Percentiles rank a stretch among this genome's conserved stretches.
phyloP scores from a whole-genome alignment of 2,888 invertebrate species.

The Stenodema calcarata region DNA sequence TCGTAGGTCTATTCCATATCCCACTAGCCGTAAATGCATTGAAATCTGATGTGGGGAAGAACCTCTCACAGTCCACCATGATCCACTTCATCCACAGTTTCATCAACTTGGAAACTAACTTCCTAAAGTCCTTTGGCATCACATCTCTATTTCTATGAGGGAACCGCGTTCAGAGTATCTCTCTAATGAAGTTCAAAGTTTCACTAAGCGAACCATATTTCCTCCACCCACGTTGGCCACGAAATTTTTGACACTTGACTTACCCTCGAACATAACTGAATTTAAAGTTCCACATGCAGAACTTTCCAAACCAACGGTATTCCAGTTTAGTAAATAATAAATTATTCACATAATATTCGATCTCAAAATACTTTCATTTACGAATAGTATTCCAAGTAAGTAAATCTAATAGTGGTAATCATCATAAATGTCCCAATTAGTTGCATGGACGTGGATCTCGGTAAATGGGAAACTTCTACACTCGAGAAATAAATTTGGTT shows the following conservation, averaged over 20 bases:
- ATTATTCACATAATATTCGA: too few relatives aligned
- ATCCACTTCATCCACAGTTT: background rate
- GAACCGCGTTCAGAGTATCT: background rate
- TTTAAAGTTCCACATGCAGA: background rate
- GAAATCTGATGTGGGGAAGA: background rate
- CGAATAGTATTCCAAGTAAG: too few relatives aligned
- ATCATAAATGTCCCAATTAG: too few relatives aligned
- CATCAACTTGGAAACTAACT: background rate
- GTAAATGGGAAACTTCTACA: too few relatives aligned
- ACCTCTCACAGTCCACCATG: background rate
- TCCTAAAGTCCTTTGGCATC: conserved; percentile 10
- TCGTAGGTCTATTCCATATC: too few relatives aligned
- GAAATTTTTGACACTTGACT: background rate
- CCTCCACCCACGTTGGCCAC: background rate
- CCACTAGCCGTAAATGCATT: background rate
- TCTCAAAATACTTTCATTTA: too few relatives aligned
- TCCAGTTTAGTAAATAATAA: background rate
- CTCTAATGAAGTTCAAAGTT: background rate
- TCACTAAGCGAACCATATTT: background rate
- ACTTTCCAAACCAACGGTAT: background rate
- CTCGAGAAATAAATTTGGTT: too few relatives aligned
- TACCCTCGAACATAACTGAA: background rate
- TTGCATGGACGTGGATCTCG: too few relatives aligned
- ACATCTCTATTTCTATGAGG: background rate
- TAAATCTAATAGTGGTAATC: too few relatives aligned